Conservation (phyloP, 2,888 invertebrate genomes). For the Dugesia japonica region DNA sequence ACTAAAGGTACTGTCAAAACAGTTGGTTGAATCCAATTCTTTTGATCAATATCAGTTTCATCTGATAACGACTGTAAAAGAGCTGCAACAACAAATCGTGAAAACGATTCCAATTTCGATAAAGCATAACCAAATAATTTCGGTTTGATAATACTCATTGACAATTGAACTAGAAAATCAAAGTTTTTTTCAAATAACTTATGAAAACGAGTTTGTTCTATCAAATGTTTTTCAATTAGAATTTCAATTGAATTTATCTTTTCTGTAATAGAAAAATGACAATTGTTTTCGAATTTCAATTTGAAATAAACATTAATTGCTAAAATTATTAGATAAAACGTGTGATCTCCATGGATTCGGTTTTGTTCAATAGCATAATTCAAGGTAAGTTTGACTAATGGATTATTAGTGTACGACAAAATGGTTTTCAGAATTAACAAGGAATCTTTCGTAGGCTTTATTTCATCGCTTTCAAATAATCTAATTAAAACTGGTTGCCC, state of each 20-base stretch:
- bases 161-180: background rate
- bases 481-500: background rate
- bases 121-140: background rate
- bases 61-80: background rate
- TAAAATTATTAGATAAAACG: background rate
- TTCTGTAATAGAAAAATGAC: background rate
- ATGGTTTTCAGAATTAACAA: background rate
- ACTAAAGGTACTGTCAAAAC: background rate
- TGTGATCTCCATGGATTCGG: background rate
- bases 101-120: conserved; percentile 14
- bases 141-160: background rate
- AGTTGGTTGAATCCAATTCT: background rate
- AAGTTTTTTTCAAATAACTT: background rate
- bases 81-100: background rate
- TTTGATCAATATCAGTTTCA: background rate
- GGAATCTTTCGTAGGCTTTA: background rate
- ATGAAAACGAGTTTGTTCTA: background rate
- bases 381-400: background rate
- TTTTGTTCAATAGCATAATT: background rate
- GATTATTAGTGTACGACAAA: background rate
- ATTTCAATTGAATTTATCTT: background rate
- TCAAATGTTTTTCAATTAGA: background rate
- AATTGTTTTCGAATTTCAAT: background rate
- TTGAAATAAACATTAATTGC: background rate
- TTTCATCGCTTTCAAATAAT: background rate